A percentile compares a stretch with the other conserved stretches of the same genome.
Evolutionary conservation across 2,797 vertebrate genomes (phyloP).

Genomic region (Furcifer pardalis): DNA sequence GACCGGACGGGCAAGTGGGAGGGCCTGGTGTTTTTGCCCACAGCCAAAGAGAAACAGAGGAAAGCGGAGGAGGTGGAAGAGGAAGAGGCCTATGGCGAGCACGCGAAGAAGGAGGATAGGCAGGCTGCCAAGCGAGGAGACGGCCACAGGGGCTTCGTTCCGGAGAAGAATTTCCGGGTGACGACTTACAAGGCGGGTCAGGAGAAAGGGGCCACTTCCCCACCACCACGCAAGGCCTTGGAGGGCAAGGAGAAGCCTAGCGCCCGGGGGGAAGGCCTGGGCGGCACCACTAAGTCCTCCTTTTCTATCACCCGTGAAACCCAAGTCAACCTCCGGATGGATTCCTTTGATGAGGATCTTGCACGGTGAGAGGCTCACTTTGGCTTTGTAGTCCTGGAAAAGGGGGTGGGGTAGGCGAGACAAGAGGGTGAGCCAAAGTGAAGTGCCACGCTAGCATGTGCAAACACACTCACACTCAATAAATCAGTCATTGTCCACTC

Average conservation of each 20-base stretch:
- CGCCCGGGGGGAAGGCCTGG: conserved; percentile 79
- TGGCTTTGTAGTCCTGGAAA: background rate
- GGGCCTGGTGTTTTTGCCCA: conserved; percentile 82
- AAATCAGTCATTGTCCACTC: no score
- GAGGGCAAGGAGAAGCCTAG: conserved; percentile 83
- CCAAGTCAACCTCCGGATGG: conserved; percentile 89
- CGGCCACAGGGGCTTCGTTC: conserved; percentile 83
- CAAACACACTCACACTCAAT: background rate
- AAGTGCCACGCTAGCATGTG: no score
- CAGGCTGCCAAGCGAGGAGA: conserved; percentile 83
- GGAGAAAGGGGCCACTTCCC: conserved; percentile 77
- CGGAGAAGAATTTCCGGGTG: conserved; percentile 84
- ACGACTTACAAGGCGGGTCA: conserved; percentile 85
- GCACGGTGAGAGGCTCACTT: conserved; percentile 79
- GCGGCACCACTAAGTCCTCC: conserved; percentile 80
- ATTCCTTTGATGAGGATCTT: conserved; percentile 89
- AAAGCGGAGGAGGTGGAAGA: conserved; percentile 84
- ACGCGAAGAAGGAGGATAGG: conserved; percentile 86
- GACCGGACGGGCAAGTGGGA: conserved; percentile 90
- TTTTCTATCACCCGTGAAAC: conserved; percentile 87
- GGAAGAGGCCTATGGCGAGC: conserved; percentile 81
- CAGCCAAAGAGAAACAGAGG: conserved; percentile 84
- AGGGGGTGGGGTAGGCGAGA: background rate
- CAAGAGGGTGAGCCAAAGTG: background rate
- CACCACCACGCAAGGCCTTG: conserved; percentile 79